phyloP scores from a whole-genome alignment of 1,140 invertebrate species.

The Saccostrea echinata region DNA sequence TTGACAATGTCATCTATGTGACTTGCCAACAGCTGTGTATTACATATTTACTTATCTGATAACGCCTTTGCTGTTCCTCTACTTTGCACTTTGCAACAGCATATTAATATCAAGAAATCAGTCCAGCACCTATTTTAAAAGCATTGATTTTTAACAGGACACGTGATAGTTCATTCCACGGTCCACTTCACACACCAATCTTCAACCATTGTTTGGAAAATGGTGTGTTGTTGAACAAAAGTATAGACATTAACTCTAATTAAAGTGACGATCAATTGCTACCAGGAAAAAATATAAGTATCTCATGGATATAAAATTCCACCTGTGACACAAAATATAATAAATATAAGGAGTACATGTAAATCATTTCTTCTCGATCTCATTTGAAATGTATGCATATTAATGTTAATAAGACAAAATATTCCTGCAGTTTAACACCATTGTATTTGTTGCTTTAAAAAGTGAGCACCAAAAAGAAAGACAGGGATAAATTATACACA shows the following conservation, averaged over 20 bases:
- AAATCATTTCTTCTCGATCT: neutral
- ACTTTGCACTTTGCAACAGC: neutral
- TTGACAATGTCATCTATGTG: neutral
- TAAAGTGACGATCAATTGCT: neutral
- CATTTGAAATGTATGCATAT: slow-evolving; percentile 1
- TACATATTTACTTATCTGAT: slow-evolving; percentile 14
- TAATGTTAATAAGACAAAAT: slow-evolving; percentile 5
- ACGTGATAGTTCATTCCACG: neutral
- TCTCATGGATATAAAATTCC: neutral
- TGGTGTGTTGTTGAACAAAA: neutral
- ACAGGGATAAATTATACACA: neutral
- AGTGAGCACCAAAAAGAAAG: neutral
- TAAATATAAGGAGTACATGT: neutral
- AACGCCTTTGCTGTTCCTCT: neutral
- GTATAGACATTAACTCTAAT: neutral
- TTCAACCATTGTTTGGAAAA: slow-evolving; percentile 23
- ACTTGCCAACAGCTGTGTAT: slow-evolving; percentile 10
- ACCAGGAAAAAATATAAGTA: neutral
- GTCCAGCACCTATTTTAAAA: neutral
- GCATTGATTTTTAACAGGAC: slow-evolving; percentile 16
- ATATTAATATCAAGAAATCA: slow-evolving; percentile 22
- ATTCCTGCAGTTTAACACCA: neutral
- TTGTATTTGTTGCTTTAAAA: neutral
- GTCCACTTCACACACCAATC: slow-evolving; percentile 8
- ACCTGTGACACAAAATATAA: neutral